Conservation (phyloP, 2,888 invertebrate species). For the Rhaphigaster nebulosa region DNA sequence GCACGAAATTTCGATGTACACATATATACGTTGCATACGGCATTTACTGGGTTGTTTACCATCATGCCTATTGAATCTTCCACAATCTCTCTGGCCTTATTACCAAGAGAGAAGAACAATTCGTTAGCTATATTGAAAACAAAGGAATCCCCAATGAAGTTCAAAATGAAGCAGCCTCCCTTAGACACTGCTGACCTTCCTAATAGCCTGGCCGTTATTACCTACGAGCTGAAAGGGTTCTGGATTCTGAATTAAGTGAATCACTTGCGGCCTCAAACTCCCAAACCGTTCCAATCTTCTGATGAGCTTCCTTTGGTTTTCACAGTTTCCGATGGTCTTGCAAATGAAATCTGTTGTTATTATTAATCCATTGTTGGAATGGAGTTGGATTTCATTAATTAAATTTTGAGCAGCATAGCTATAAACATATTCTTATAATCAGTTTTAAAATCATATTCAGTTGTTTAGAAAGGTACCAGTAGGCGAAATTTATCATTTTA, state of each 20-base stretch:
- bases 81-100: background rate
- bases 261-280: background rate
- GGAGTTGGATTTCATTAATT: background rate
- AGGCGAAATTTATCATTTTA: no score
- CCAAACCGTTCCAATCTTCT: background rate
- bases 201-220: background rate
- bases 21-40: no score
- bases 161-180: background rate
- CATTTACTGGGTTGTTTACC: no score
- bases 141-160: background rate
- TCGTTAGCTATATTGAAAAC: background rate
- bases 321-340: background rate
- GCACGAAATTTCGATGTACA: no score
- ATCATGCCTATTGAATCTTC: no score
- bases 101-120: background rate
- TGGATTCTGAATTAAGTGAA: background rate
- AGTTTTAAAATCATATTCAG: no score
- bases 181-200: background rate
- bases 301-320: background rate
- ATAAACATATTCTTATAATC: background rate
- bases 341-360: background rate
- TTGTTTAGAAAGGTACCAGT: no score
- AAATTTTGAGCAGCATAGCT: background rate
- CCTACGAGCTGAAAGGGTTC: background rate
- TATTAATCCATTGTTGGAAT: background rate